These are phyloP conservation scores for Ormyrus nitidulus DNA, from an alignment of 2,888 invertebrate genomes.

Conservation along the genomic window DNA sequence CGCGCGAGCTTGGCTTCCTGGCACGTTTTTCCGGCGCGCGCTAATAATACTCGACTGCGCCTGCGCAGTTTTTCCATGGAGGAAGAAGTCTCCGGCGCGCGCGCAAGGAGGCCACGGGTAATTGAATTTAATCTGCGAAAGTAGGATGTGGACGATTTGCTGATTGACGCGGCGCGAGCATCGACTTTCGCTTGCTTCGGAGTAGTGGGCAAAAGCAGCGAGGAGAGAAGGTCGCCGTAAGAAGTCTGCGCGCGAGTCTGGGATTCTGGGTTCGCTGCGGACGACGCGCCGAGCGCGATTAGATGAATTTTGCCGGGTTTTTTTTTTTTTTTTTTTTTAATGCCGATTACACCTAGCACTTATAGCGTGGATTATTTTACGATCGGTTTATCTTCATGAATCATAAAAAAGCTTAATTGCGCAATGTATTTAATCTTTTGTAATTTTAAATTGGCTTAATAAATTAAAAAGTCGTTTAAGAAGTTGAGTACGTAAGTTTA, in stretches of 20 bases:
- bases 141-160: conserved; percentile 67
- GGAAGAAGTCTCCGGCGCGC: neutral
- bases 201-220: neutral
- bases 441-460: too few relatives aligned
- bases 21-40: conserved; percentile 36
- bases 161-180: conserved; percentile 51
- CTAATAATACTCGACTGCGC: conserved; percentile 34
- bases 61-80: neutral
- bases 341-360: too few relatives aligned
- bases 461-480: too few relatives aligned
- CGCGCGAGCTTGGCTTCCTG: conserved; percentile 18
- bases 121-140: conserved; percentile 52
- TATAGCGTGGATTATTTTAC: too few relatives aligned
- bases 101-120: conserved; percentile 6
- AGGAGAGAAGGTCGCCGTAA: conserved; percentile 1
- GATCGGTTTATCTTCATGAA: too few relatives aligned
- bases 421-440: too few relatives aligned
- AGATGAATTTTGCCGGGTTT: too few relatives aligned
- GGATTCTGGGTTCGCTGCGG: too few relatives aligned
- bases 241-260: neutral
- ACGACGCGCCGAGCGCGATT: too few relatives aligned
- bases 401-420: too few relatives aligned
- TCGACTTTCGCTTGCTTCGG: conserved; percentile 6
- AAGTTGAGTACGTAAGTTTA: too few relatives aligned
- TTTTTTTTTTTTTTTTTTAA: too few relatives aligned